These are phyloP conservation scores for Gasterosteus aculeatus DNA, from an alignment of 2,113 vertebrate species.

Conservation along the genomic window DNA sequence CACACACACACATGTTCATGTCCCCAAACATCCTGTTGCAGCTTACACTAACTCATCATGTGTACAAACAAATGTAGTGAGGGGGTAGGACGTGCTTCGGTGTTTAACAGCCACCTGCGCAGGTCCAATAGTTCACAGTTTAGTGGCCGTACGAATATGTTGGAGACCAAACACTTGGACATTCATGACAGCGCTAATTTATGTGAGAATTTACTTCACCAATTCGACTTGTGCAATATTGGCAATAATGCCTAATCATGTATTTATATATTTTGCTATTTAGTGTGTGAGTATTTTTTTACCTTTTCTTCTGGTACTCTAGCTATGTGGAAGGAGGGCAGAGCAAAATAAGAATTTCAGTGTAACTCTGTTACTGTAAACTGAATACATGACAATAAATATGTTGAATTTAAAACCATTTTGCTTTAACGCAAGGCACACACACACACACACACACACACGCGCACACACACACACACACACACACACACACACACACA, in stretches of 20 bases:
- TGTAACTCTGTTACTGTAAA: no score
- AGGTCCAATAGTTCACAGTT: conserved; percentile 62
- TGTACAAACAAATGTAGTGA: conserved; percentile 77
- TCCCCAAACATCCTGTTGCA: conserved; percentile 80
- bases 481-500: no score
- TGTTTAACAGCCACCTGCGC: conserved; percentile 76
- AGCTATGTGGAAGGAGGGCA: no score
- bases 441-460: conserved; percentile 18
- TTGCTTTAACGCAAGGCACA: not conserved
- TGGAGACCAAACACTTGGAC: conserved; percentile 7
- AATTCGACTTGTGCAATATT: no score
- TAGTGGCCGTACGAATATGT: conserved; percentile 34
- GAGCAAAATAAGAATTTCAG: no score
- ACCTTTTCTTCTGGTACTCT: no score
- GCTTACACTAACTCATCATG: conserved; percentile 77
- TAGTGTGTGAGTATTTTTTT: no score
- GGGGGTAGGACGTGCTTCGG: conserved; percentile 48
- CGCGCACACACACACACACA: no score
- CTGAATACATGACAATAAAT: no score
- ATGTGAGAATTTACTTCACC: no score
- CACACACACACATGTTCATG: conserved; percentile 56
- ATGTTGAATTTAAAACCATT: not conserved
- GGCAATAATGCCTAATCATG: no score
- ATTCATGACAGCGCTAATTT: conserved; percentile 20
- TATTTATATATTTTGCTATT: no score